Percentiles rank a stretch among this genome's conserved stretches.
Conservation (phyloP, 2,888 invertebrate species). For the Synergus laeviventris region DNA sequence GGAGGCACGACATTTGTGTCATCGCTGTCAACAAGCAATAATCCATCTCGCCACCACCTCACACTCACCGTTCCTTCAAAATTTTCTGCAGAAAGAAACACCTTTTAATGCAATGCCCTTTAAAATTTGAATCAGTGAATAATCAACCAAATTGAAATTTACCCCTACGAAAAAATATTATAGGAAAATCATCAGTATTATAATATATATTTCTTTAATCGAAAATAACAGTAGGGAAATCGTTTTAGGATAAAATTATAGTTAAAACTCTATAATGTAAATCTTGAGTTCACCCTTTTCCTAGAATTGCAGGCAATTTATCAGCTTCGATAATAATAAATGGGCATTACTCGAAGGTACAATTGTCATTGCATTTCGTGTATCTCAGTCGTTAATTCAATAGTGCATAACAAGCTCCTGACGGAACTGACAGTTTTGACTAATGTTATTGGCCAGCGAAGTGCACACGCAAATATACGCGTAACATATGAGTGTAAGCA, state of each 20-base stretch:
- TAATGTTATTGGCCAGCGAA: conserved; percentile 34
- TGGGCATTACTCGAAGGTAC: neutral
- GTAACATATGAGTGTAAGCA: neutral
- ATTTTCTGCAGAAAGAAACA: neutral
- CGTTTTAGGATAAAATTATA: too few species aligned
- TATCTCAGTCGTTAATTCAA: conserved; percentile 26
- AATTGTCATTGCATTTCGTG: conserved; percentile 4
- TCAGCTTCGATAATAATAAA: neutral
- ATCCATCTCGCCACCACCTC: conserved; percentile 70
- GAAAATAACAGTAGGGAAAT: too few species aligned
- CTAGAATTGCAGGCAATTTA: neutral
- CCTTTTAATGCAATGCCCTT: neutral
- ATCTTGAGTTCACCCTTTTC: too few species aligned
- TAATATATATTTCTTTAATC: too few species aligned
- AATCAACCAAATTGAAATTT: too few species aligned
- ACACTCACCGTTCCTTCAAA: conserved; percentile 63
- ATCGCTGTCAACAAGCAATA: conserved; percentile 81
- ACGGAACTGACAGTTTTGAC: conserved; percentile 37
- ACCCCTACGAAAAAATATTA: too few species aligned
- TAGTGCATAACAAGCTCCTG: conserved; percentile 20
- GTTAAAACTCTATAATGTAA: too few species aligned
- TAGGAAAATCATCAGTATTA: too few species aligned
- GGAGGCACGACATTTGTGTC: conserved; percentile 78
- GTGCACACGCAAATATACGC: neutral
- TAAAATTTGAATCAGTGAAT: too few species aligned